A percentile compares a stretch with the other conserved stretches of the same genome.
Conservation (phyloP, 2,797 vertebrate genomes). For the Thripadectes ignobilis region DNA sequence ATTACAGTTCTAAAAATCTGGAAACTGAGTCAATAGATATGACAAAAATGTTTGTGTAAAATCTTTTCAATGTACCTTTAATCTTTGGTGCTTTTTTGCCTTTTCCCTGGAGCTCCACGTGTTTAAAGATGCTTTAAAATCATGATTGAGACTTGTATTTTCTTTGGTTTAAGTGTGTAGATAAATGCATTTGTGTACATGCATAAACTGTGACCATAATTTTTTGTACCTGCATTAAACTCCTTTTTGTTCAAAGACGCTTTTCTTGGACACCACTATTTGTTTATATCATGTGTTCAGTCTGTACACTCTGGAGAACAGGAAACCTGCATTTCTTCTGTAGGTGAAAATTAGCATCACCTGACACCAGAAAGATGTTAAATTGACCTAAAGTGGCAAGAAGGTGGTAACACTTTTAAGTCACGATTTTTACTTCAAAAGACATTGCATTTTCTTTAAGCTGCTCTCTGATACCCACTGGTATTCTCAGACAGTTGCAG, state of each 20-base stretch:
- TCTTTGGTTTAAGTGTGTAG: slow-evolving; percentile 38
- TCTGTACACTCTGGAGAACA: background rate
- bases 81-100: slow-evolving; percentile 59
- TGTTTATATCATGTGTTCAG: background rate
- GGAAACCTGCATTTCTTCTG: background rate
- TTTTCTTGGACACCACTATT: slow-evolving; percentile 34
- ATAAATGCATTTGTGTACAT: slow-evolving; percentile 44
- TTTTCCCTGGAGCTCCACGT: slow-evolving; percentile 16
- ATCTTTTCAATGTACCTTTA: slow-evolving; percentile 26
- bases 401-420: background rate
- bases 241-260: background rate
- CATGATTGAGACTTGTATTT: background rate
- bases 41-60: background rate
- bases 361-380: background rate
- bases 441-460: background rate
- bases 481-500: background rate
- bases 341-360: background rate
- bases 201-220: slow-evolving; percentile 70
- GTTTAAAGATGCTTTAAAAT: slow-evolving; percentile 50
- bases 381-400: background rate
- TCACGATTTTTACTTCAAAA: background rate
- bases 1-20: slow-evolving; percentile 16
- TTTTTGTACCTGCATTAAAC: slow-evolving; percentile 57
- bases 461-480: background rate
- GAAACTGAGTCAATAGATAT: background rate